Evolutionary conservation across 2,797 vertebrate species (phyloP), one percentile per base, ranked within the genome.

Genomic region (Pantherophis vulpinus): DNA sequence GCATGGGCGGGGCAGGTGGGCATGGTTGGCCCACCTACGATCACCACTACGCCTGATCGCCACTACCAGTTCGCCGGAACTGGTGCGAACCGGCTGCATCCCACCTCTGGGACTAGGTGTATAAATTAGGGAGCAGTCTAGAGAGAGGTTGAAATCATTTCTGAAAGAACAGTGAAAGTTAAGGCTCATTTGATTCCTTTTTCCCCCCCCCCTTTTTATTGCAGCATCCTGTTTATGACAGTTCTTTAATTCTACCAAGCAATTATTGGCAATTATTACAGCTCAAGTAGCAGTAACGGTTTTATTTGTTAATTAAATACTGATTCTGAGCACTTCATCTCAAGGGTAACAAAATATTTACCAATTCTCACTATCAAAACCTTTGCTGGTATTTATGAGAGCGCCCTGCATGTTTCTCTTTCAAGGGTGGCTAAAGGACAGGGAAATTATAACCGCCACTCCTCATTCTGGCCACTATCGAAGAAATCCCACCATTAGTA

Each of bases 281-380:
- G 58, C 9, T 89, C 90, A 93, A 96, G 92, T 51, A 95, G 86
- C 32, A 96, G 55, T 94, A 91, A 95, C 3, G 94, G 12, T 94
- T 96, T 96, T 94, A 93, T 96, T 96, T 95, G 37, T 92, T 97
- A 96, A 96, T 96, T 94, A 95, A 95, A 95, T 94, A 42, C 0
- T 51, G 95, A 94, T 95, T 96, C 92, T 94, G 20, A 14, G 5
- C 6, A 96, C 59, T 96, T 93, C 1, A 86, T 91, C 74, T 96
- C 16, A 94, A 96, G 2, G 89, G 47, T 42, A 95, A 92, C 58
- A 91, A 95, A 96, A 94, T 96, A 95, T 94, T 97, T 93, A 95
- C 47, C 55, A 94, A 95, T 60, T 14, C 32, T 2, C 20, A 42
- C 47, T 94, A 94, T 58, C 8, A 91, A 92, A 93, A 14, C 86